A percentile compares a stretch with the other conserved stretches of the same genome.
Conservation (phyloP, 2,888 invertebrate species). For the Biston betularia region DNA sequence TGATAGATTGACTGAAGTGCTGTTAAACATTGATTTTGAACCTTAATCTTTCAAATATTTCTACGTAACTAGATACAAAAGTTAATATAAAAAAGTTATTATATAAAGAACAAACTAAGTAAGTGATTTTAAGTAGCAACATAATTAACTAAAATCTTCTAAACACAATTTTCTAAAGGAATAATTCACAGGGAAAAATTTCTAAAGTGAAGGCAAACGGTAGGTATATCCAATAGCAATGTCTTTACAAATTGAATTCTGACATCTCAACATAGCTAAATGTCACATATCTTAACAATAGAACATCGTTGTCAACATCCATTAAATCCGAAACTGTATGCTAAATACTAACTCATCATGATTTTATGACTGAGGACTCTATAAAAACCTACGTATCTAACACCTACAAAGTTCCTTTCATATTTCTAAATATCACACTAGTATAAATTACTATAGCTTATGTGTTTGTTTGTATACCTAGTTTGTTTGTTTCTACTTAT, state of each 20-base stretch:
- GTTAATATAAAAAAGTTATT: too few species aligned
- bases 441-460: neutral
- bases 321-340: constrained; percentile 33
- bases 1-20: too few species aligned
- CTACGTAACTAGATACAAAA: too few species aligned
- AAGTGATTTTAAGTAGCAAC: too few species aligned
- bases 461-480: neutral
- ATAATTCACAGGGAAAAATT: neutral
- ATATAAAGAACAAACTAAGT: too few species aligned
- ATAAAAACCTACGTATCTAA: constrained; percentile 31
- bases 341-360: constrained; percentile 26
- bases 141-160: too few species aligned
- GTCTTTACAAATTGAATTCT: neutral
- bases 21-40: too few species aligned
- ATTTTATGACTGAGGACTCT: constrained; percentile 16
- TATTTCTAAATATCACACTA: neutral
- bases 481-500: neutral
- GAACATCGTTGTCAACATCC: constrained; percentile 19
- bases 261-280: constrained; percentile 2
- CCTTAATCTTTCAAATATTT: too few species aligned
- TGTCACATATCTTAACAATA: constrained; percentile 19
- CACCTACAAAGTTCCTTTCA: constrained; percentile 23
- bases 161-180: too few species aligned
- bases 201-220: neutral
- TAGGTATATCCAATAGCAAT: neutral